Evolutionary conservation across 2,113 vertebrate species (phyloP), one percentile per base, ranked within the genome.

Genomic region (Sterrhoptilus dennistouni): DNA sequence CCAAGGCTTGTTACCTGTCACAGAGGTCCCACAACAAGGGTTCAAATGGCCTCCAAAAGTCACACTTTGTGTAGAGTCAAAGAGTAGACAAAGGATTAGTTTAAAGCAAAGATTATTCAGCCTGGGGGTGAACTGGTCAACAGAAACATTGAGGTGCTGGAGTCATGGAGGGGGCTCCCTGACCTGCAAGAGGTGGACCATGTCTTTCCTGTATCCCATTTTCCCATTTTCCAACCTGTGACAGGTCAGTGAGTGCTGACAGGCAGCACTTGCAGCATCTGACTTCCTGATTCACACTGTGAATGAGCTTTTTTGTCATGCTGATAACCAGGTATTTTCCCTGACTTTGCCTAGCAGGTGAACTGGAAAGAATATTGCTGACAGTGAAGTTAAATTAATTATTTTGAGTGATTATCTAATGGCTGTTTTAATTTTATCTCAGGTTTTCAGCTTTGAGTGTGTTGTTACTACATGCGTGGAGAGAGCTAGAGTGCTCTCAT

Each of bases 41-140:
- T 65, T 97, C 89, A 94, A 75, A 84, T 76, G 76, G 83, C 81
- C 66, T 57, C 81, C 68, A 40, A 53, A 89, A 91, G 21, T 89
- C 83, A 92, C 81, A 66, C 49, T 71, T 81, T 8, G 14, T 28
- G 14, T 19, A 25, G 45, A 78, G 64, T 35, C 25, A 44, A 28
- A 31, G 40, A 76, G 61, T 11, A 82, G 72, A 33, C 8, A 70
- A 84, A 92, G n/a, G 40, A 45, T 82, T 82, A 52, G 36, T 77
- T 84, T 53, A 60, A 95, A 82, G 44, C 1, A 0, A 23, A 53
- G 22, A 38, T 82, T 87, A 33, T 89, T 87, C 36, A 66, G 23
- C 69, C 63, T 45, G 28, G 17, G 74, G 57, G 49, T 64, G 87
- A 94, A 17, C 7, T 1, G 8, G 27, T 17, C 0, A 22, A n/a